Evolutionary conservation across 2,113 vertebrate species (phyloP).

Genomic region (Acanthisitta chloris): DNA sequence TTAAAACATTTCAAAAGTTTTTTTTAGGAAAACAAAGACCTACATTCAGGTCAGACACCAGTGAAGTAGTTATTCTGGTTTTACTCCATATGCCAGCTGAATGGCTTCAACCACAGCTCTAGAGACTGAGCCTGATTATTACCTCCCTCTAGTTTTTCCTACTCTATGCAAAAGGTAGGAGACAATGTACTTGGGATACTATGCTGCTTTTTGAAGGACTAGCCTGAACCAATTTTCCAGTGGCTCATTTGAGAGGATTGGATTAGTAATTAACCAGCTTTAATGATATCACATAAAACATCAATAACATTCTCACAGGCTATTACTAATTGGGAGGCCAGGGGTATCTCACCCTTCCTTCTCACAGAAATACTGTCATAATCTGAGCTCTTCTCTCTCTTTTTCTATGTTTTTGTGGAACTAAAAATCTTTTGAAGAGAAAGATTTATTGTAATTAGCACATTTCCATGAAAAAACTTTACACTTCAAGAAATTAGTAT

Average conservation of each 20-base stretch:
- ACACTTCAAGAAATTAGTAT: background rate
- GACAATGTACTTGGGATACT: background rate
- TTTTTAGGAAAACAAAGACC: background rate
- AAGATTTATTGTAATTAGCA: background rate
- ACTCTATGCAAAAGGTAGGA: background rate
- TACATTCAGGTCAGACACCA: background rate
- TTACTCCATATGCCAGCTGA: background rate
- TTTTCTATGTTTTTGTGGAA: background rate
- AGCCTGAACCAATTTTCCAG: background rate
- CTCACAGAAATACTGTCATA: background rate
- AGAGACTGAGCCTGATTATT: background rate
- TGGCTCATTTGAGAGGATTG: background rate
- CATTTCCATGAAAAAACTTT: background rate
- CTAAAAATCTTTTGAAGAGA: background rate
- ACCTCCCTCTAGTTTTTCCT: background rate
- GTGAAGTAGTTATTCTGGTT: background rate
- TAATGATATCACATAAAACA: background rate
- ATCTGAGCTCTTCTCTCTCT: background rate
- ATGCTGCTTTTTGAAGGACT: background rate
- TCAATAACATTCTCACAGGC: background rate
- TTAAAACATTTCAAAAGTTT: background rate
- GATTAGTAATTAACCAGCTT: background rate
- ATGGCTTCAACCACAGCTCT: background rate
- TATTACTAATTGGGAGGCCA: background rate
- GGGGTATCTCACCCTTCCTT: background rate